Conservation (phyloP, 2,888 invertebrate genomes). For the Parnassius orleans region DNA sequence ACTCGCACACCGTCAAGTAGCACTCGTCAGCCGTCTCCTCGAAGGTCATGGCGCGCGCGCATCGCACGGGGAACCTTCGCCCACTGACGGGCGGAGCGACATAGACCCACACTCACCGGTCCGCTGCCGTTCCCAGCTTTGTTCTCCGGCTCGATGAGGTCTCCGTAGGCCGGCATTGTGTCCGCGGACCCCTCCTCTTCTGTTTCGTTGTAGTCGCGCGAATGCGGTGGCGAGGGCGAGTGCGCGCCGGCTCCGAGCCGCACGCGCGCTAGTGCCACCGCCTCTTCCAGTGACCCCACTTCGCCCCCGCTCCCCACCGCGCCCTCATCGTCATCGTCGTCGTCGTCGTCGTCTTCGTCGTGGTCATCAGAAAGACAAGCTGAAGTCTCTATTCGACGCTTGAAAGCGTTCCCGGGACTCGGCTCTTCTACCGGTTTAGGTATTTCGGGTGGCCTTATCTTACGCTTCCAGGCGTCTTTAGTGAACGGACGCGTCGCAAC, state of each 20-base stretch:
- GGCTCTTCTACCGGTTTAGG: conserved; percentile 69
- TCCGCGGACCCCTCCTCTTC: conserved; percentile 72
- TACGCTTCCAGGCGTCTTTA: conserved; percentile 76
- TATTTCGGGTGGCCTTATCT: conserved; percentile 58
- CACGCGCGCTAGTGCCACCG: conserved; percentile 73
- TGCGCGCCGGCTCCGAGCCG: conserved; percentile 63
- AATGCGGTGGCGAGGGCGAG: conserved; percentile 60
- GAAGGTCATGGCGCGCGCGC: conserved; percentile 80
- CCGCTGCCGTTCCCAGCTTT: conserved; percentile 52
- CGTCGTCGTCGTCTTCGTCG: conserved; percentile 74
- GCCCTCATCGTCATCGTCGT: conserved; percentile 65
- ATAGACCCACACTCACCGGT: conserved; percentile 53
- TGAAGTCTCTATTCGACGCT: conserved; percentile 76
- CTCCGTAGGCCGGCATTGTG: conserved; percentile 78
- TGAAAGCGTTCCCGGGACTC: conserved; percentile 66
- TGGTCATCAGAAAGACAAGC: conserved; percentile 76
- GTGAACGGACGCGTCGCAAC: conserved; percentile 79
- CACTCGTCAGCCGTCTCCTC: conserved; percentile 73
- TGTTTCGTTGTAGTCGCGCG: conserved; percentile 63
- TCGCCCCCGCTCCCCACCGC: conserved; percentile 62
- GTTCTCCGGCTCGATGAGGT: conserved; percentile 71
- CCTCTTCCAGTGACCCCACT: conserved; percentile 78
- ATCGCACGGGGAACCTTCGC: conserved; percentile 59
- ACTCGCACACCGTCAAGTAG: conserved; percentile 77
- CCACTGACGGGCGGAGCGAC: conserved; percentile 50